Evolutionary conservation across 2,888 invertebrate genomes (phyloP).

Genomic region (Microplitis deprimator): DNA sequence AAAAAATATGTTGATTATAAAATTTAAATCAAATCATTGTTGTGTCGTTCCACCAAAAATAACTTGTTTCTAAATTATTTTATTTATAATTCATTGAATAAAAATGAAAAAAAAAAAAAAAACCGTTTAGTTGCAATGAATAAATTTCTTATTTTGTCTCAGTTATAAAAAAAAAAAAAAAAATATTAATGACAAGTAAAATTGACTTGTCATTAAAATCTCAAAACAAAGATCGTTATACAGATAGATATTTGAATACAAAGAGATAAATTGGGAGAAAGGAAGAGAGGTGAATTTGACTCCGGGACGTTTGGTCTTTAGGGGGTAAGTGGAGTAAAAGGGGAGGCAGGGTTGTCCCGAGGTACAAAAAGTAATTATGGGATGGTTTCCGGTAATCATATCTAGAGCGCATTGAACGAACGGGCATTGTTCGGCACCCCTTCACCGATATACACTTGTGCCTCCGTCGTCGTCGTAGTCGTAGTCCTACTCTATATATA

Average conservation of each 20-base stretch:
- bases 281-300: slow-evolving; percentile 38
- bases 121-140: no score
- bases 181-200: background rate
- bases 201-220: background rate
- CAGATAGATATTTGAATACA: slow-evolving; percentile 5
- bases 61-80: no score
- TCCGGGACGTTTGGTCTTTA: slow-evolving; percentile 37
- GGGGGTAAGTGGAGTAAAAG: slow-evolving; percentile 3
- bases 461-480: slow-evolving; percentile 43
- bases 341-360: slow-evolving; percentile 26
- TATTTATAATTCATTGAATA: no score
- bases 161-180: no score
- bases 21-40: no score
- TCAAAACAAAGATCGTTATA: background rate
- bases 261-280: slow-evolving; percentile 5
- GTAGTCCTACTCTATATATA: no score
- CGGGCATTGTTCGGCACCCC: slow-evolving; percentile 69
- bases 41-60: no score
- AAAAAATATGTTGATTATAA: no score
- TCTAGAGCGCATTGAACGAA: slow-evolving; percentile 70
- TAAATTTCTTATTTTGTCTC: no score
- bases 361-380: slow-evolving; percentile 70
- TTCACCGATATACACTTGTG: slow-evolving; percentile 62
- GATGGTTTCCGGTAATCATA: slow-evolving; percentile 71
- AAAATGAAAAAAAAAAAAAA: no score